Base-by-base conservation (phyloP, 1,140 invertebrate species). In the Neodiprion pinetum region DNA sequence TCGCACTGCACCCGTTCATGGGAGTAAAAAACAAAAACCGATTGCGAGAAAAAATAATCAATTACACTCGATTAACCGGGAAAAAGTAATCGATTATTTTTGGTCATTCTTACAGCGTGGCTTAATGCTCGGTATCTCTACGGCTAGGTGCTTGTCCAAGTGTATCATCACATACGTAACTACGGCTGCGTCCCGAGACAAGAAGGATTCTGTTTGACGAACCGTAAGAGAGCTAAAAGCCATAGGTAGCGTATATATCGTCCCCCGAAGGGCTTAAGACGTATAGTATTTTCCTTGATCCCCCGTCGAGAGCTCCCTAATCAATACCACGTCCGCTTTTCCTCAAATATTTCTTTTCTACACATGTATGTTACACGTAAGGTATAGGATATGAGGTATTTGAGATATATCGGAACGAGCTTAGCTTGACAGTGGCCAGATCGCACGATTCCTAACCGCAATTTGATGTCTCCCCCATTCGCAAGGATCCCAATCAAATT, bases 141-240 rank as follows among this genome's bases (percentile, higher is more conserved):
- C 5, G 28, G 28, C 28, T 40, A 40, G 28, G 28, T 5, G 28
- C 28, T 40, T 40, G 28, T 40, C 28, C 28, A 40, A 40, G 28
- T 40, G 2, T 40, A 40, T 40, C 28, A 9, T 17, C 53, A 61
- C 53, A 61, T 61, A 61, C n/a, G n/a, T 61, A 17, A 14, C 53
- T 61, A 40, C 48, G 49, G 48, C 67, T 48, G 74, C 48, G 61
- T 23, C 12, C 8, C 21, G 48, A 73, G 50, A 73, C n/a, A 66
- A 17, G 76, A 80, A 81, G 79, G 79, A 80, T 79, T 79, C 78
- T 80, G 79, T 79, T 81, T 80, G 79, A 76, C 76, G 77, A 74
- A 81, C 77, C 82, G 77, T 83, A 81, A 77, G 81, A 76, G 76
- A 78, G 79, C 78, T 83, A 78, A 82, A 76, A 77, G 77, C 80